Conservation (phyloP, 2,113 vertebrate species). For the Rhabdomys dilectus region DNA sequence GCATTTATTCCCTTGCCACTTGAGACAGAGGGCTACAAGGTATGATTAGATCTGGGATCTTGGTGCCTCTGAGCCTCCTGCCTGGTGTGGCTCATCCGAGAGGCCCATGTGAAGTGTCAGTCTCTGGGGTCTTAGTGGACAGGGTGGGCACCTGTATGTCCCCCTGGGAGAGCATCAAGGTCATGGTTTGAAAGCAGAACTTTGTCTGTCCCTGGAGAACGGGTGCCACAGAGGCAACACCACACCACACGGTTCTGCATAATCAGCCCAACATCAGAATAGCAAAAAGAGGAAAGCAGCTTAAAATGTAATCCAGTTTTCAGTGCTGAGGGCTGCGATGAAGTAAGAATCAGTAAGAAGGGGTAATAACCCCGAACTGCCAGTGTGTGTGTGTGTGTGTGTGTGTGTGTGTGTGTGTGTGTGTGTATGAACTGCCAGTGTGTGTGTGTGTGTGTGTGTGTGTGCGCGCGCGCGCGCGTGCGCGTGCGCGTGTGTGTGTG, state of each 20-base stretch:
- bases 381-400: neutral
- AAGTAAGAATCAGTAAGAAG: neutral
- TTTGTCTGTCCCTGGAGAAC: slow-evolving; percentile 41
- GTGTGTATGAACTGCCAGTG: neutral
- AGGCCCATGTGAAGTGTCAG: neutral
- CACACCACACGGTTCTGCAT: slow-evolving; percentile 5
- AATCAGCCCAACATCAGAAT: slow-evolving; percentile 56
- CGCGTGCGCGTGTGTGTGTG: too few species aligned
- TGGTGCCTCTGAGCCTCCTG: neutral
- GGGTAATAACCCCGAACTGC: neutral
- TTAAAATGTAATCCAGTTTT: slow-evolving; percentile 65
- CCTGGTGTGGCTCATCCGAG: neutral
- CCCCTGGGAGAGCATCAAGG: neutral
- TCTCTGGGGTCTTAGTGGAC: neutral
- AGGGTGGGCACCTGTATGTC: neutral
- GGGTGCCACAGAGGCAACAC: slow-evolving; percentile 33
- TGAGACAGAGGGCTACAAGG: neutral
- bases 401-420: too few species aligned
- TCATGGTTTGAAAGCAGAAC: slow-evolving; percentile 14
- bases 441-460: neutral
- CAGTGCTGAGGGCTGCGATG: slow-evolving; percentile 35
- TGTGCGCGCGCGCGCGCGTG: too few species aligned
- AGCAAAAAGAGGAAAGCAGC: slow-evolving; percentile 58
- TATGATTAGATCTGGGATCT: neutral
- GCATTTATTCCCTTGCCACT: slow-evolving; percentile 36